A percentile compares a stretch with the other conserved stretches of the same genome.
phyloP scores from a whole-genome alignment of 2,888 invertebrate species.

The Mesodorylaimus sp. region DNA sequence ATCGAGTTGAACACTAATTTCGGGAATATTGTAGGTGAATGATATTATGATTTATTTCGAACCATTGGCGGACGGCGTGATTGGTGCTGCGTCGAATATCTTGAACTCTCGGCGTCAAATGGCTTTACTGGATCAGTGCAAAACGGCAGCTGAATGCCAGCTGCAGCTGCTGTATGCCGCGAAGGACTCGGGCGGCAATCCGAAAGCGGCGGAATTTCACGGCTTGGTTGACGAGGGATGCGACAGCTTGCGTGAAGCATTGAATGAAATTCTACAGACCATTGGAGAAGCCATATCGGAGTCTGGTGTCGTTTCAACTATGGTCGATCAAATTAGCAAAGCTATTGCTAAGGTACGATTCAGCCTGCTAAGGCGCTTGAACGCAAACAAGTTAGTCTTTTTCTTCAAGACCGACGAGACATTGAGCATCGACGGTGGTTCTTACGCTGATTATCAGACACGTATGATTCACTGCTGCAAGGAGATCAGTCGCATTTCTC shows the following conservation, averaged over 20 bases:
- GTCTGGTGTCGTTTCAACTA: conserved; percentile 60
- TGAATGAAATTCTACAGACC: conserved; percentile 53
- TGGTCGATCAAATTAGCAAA: conserved; percentile 72
- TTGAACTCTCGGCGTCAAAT: conserved; percentile 70
- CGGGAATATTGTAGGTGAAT: conserved; percentile 20
- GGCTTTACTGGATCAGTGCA: conserved; percentile 66
- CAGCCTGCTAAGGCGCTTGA: conserved; percentile 12
- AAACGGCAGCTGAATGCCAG: conserved; percentile 83
- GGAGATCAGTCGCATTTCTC: conserved; percentile 73
- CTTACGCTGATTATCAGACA: conserved; percentile 86
- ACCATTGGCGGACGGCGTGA: conserved; percentile 58
- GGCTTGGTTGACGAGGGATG: conserved; percentile 62
- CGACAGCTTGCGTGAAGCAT: conserved; percentile 54
- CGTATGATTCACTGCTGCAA: conserved; percentile 84
- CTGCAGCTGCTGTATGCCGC: conserved; percentile 62
- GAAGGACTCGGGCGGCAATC: conserved; percentile 79
- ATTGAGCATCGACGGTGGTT: conserved; percentile 10
- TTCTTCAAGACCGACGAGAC: conserved; percentile 24
- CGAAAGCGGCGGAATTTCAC: conserved; percentile 57
- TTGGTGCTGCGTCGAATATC: conserved; percentile 64
- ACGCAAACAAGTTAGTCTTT: neutral
- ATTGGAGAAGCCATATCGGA: conserved; percentile 39
- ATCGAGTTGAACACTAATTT: conserved; percentile 2
- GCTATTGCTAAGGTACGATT: conserved; percentile 45
- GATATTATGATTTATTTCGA: conserved; percentile 44